Conservation (phyloP, 2,888 invertebrate species). For the Eupithecia exiguata region DNA sequence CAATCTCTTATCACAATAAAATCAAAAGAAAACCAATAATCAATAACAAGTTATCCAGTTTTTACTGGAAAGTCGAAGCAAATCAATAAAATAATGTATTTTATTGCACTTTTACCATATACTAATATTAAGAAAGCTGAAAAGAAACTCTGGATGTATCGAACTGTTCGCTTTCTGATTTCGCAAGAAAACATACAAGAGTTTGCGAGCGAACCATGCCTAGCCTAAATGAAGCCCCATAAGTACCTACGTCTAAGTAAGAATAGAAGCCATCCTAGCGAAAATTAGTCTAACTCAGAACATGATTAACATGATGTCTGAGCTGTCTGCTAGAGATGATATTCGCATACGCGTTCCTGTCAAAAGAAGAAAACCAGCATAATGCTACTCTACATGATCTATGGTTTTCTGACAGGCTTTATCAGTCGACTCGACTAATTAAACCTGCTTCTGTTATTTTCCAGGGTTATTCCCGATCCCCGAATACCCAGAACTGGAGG, state of each 20-base stretch:
- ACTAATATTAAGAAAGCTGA: slow-evolving; percentile 3
- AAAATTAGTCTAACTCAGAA: no score
- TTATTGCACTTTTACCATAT: no score
- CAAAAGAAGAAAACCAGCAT: neutral
- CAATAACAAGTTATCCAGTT: neutral
- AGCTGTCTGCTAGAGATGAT: neutral
- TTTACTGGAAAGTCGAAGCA: neutral
- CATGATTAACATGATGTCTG: no score
- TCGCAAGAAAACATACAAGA: neutral
- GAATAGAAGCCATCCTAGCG: neutral
- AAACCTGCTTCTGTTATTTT: slow-evolving; percentile 39
- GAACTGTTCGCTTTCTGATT: neutral
- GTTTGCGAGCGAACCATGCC: neutral
- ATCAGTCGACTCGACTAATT: neutral
- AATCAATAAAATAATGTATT: no score
- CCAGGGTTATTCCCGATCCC: slow-evolving; percentile 79
- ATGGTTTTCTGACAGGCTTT: neutral
- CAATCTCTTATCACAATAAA: neutral
- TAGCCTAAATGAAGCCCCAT: neutral
- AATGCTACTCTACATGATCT: neutral
- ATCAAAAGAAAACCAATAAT: neutral
- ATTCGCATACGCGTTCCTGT: neutral
- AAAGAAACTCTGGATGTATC: neutral
- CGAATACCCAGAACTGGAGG: slow-evolving; percentile 75
- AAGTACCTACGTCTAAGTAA: neutral